phyloP scores from a whole-genome alignment of 2,797 vertebrate species.

The Melanotaenia boesemani region DNA sequence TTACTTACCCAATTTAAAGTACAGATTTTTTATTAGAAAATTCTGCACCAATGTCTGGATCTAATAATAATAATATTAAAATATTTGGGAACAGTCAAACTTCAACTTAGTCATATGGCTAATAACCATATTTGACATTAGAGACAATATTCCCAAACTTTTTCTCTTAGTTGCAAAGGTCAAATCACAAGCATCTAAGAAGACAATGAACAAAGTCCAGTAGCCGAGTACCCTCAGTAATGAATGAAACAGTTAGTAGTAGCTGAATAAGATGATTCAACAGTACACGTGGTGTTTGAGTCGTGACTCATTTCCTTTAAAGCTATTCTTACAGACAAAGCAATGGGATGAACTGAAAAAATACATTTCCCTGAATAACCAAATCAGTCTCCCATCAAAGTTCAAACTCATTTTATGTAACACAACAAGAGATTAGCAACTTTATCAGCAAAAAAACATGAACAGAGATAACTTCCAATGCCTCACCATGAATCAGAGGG shows the following conservation, averaged over 20 bases:
- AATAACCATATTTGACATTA: background rate
- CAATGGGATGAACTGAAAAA: slow-evolving; percentile 23
- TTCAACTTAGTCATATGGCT: slow-evolving; percentile 3
- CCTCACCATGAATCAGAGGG: slow-evolving; percentile 24
- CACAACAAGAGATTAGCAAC: slow-evolving; percentile 23
- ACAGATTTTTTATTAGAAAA: slow-evolving; percentile 38
- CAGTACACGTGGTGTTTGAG: slow-evolving; percentile 36
- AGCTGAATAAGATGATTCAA: slow-evolving; percentile 50
- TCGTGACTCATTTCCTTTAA: slow-evolving; percentile 48
- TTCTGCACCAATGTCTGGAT: slow-evolving; percentile 22
- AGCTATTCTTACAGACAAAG: slow-evolving; percentile 33
- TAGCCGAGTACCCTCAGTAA: slow-evolving; percentile 42
- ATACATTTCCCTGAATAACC: background rate
- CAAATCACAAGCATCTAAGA: slow-evolving; percentile 32
- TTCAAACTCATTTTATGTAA: background rate
- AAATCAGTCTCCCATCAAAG: background rate
- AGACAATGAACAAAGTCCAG: slow-evolving; percentile 58
- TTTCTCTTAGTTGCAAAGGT: background rate
- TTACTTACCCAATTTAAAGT: slow-evolving; percentile 40
- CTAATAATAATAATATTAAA: slow-evolving; percentile 18
- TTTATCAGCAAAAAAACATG: slow-evolving; percentile 1
- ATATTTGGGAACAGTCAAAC: slow-evolving; percentile 10
- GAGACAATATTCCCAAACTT: background rate
- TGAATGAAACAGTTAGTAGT: slow-evolving; percentile 69
- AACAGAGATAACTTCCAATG: slow-evolving; percentile 28